Percentiles rank a stretch among this genome's conserved stretches.
These are phyloP conservation scores for Bombus pyrosoma DNA, from an alignment of 1,140 invertebrate species.

Conservation along the genomic window DNA sequence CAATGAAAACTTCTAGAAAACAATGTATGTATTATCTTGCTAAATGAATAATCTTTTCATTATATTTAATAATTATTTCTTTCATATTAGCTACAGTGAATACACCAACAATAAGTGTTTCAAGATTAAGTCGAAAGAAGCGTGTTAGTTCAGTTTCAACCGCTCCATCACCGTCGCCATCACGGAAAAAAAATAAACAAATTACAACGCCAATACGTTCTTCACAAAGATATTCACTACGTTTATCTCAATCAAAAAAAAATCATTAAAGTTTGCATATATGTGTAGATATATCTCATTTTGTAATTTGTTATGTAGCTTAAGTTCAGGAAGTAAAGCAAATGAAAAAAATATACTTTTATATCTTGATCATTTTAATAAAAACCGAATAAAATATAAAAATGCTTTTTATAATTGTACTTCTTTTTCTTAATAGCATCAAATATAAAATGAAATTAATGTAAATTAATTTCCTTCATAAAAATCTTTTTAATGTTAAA, in stretches of 20 bases:
- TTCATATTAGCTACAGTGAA: conserved; percentile 15
- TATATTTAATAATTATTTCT: neutral
- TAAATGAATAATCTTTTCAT: neutral
- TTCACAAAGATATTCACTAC: conserved; percentile 18
- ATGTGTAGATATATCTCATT: neutral
- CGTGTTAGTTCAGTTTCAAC: neutral
- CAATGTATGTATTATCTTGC: neutral
- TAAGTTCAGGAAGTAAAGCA: neutral
- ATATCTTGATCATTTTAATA: neutral
- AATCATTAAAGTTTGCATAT: conserved; percentile 5
- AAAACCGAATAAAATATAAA: conserved; percentile 5
- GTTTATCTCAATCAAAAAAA: conserved; percentile 29
- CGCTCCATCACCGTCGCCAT: conserved; percentile 1
- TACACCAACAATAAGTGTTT: neutral
- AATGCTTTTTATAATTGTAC: neutral
- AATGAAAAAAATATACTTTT: neutral
- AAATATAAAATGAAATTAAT: neutral
- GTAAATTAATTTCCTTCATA: neutral
- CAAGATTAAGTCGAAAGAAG: neutral
- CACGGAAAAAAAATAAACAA: conserved; percentile 26
- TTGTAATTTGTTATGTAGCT: neutral
- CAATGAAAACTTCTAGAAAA: conserved; percentile 7
- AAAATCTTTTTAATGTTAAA: neutral
- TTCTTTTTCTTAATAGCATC: neutral
- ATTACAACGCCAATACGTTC: neutral